A percentile compares a stretch with the other conserved stretches of the same genome.
Evolutionary conservation across 1,140 invertebrate species (phyloP).

Genomic region (Aphaenogaster floridana): DNA sequence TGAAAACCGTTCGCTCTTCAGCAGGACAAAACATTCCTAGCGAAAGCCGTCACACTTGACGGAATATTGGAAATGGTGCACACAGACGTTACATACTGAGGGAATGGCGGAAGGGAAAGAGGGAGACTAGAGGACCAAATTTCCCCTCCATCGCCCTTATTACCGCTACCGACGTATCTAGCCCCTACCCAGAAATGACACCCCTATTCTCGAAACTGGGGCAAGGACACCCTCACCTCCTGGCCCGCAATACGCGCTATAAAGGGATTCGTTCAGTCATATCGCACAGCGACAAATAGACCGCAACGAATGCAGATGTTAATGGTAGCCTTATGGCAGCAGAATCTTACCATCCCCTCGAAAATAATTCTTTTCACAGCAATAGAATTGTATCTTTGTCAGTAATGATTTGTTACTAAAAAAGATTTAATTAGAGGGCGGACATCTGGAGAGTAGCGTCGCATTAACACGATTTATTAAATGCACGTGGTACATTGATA

Average conservation of each 20-base stretch:
- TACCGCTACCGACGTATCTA: slow-evolving; percentile 44
- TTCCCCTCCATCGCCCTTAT: slow-evolving; percentile 71
- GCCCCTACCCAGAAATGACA: slow-evolving; percentile 46
- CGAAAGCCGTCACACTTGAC: slow-evolving; percentile 22
- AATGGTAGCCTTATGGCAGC: slow-evolving; percentile 48
- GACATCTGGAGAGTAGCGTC: background rate
- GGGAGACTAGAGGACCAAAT: slow-evolving; percentile 16
- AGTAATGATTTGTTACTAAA: slow-evolving; percentile 17
- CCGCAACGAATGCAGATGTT: slow-evolving; percentile 74
- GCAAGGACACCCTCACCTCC: slow-evolving; percentile 78
- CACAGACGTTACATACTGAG: background rate
- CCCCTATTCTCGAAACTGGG: slow-evolving; percentile 74
- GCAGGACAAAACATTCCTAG: slow-evolving; percentile 25
- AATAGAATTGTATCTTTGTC: background rate
- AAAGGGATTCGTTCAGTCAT: slow-evolving; percentile 54
- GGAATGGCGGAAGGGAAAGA: background rate
- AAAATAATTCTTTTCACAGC: slow-evolving; percentile 22
- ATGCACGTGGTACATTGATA: background rate
- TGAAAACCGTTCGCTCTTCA: background rate
- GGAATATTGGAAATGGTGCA: slow-evolving; percentile 28
- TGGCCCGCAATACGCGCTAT: slow-evolving; percentile 48
- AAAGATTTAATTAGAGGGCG: slow-evolving; percentile 37
- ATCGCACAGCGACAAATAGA: slow-evolving; percentile 74
- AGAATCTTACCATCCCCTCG: background rate
- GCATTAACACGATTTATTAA: background rate